Conservation (phyloP, 1,140 invertebrate species). For the Hypothenemus hampei region DNA sequence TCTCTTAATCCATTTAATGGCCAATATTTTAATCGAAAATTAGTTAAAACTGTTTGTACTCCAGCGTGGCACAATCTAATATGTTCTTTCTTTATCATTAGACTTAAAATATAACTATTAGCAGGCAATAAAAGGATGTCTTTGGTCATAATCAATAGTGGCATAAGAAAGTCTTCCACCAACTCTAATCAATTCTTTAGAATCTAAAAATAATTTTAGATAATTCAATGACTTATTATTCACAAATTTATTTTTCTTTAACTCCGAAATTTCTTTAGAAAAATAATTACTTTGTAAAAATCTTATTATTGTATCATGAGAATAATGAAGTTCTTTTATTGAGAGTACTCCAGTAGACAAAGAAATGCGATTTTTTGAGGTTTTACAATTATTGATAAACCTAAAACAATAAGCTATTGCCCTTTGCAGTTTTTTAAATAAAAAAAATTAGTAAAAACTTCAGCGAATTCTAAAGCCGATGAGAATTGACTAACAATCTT, state of each 20-base stretch:
- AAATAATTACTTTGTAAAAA: background rate
- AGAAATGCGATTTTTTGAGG: no score
- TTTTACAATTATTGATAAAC: background rate
- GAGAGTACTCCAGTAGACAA: background rate
- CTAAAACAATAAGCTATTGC: background rate
- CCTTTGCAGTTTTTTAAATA: background rate
- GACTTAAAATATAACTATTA: no score
- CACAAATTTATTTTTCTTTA: constrained; percentile 6
- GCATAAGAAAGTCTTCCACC: constrained; percentile 31
- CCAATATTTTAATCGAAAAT: constrained; percentile 15
- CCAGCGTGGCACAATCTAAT: constrained; percentile 10
- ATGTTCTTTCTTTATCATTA: no score
- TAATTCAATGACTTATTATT: background rate
- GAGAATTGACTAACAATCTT: background rate
- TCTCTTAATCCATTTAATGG: background rate
- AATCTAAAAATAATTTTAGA: constrained; percentile 9
- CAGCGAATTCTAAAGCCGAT: background rate
- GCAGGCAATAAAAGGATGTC: no score
- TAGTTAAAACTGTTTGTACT: constrained; percentile 4
- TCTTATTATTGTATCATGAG: background rate
- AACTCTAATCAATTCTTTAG: no score
- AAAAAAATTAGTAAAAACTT: background rate
- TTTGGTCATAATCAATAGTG: no score
- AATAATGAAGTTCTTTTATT: background rate
- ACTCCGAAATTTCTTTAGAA: background rate